Base-by-base conservation (phyloP, 2,797 vertebrate genomes). In the Danio albolineatus region DNA sequence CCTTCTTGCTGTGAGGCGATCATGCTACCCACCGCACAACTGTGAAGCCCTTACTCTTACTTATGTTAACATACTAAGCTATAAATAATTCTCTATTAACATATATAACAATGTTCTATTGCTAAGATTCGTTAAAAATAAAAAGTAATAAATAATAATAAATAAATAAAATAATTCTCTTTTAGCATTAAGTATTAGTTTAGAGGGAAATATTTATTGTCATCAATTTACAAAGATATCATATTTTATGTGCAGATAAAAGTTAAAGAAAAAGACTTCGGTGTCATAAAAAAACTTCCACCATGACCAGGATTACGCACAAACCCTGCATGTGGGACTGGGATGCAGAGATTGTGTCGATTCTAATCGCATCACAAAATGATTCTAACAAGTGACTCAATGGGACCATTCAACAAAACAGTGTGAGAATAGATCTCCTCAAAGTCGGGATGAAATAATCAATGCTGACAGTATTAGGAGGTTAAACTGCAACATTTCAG, bases 401-500 rank as follows among this genome's bases (percentile, higher is more conserved):
- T 21, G 8, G 13, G 44, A 6, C 36, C 36, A 59, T 61, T 78
- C 76, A 51, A 4, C 62, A 67, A 60, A 61, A 70, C 76, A 60
- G 65, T 67, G 21, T 38, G 76, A 36, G n/a, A 61, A 48, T 39
- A 5, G 7, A 70, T 70, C 44, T 70, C 36, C 12, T 8, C 17
- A 70, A 51, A 44, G 8, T 16, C 6, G 0, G 9, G 28, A 69
- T 59, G n/a, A 48, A 49, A 19, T 39, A 59, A 78, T 78, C 76
- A 16, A 69, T 78, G 21, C 54, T 39, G 54, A 46, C 43, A 36
- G 39, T 9, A 10, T 57, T 57, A 72, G 53, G n/a, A 17, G 53
- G 41, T 78, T 60, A 21, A 78, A 78, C 54, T 59, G 64, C 10
- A 59, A 59, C 62, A 16, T 48, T 64, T 78, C 64, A 36, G 76